A percentile compares a stretch with the other conserved stretches of the same genome.
These are phyloP conservation scores for Portevinia maculata DNA, from an alignment of 2,888 invertebrate genomes.

Conservation along the genomic window DNA sequence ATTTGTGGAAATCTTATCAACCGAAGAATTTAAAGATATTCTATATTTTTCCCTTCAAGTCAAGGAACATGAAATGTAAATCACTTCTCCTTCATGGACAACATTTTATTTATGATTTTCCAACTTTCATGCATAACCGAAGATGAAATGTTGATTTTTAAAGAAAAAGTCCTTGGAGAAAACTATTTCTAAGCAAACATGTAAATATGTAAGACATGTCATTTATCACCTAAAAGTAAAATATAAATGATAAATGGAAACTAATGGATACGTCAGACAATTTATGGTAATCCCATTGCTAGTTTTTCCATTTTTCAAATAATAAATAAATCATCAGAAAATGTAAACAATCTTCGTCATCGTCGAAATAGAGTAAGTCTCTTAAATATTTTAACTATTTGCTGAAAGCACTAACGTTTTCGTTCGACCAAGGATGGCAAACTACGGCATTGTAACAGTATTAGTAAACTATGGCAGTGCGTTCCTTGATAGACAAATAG, in stretches of 20 bases:
- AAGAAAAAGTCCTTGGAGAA: conserved; percentile 32
- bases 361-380: conserved; percentile 45
- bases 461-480: conserved; percentile 3
- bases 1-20: too few relatives aligned
- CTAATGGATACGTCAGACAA: conserved; percentile 68
- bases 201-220: conserved; percentile 60
- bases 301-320: conserved; percentile 56
- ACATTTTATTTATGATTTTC: conserved; percentile 48
- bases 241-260: conserved; percentile 66
- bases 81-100: conserved; percentile 12
- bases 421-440: conserved; percentile 16
- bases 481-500: conserved; percentile 8
- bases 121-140: conserved; percentile 33
- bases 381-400: conserved; percentile 59
- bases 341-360: conserved; percentile 36
- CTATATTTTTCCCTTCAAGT: too few relatives aligned
- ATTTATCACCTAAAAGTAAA: conserved; percentile 65
- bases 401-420: conserved; percentile 52
- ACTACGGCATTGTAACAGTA: neutral
- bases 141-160: conserved; percentile 51
- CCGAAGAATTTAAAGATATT: too few relatives aligned
- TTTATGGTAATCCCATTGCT: conserved; percentile 62
- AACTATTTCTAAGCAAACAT: conserved; percentile 21
- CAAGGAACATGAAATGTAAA: neutral
- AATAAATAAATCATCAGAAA: conserved; percentile 70